Conservation (phyloP, 2,888 invertebrate species). For the Phorcus lineatus region DNA sequence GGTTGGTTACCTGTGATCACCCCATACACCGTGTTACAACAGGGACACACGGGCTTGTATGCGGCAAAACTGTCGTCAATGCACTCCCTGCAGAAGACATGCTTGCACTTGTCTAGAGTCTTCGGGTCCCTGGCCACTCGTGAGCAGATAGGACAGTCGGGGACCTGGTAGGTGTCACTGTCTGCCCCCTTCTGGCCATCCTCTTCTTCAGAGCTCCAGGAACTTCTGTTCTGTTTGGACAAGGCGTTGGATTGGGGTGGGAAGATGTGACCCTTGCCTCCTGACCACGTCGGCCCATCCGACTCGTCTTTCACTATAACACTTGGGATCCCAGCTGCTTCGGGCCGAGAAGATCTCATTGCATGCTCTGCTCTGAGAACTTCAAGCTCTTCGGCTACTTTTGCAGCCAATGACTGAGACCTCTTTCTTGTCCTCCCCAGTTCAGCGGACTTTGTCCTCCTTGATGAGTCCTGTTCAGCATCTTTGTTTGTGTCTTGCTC, state of each 20-base stretch:
- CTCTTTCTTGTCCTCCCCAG: constrained; percentile 21
- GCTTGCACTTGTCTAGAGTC: constrained; percentile 54
- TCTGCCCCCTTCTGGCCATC: background rate
- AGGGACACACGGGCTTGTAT: constrained; percentile 63
- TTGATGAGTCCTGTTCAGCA: background rate
- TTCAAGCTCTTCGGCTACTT: background rate
- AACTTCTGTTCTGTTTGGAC: constrained; percentile 6
- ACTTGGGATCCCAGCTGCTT: no score
- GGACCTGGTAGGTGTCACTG: background rate
- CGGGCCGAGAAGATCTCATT: background rate
- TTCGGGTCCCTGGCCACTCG: constrained; percentile 39
- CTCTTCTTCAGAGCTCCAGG: background rate
- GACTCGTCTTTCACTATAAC: background rate
- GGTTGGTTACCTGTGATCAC: constrained; percentile 65
- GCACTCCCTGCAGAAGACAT: constrained; percentile 62
- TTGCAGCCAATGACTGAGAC: constrained; percentile 2
- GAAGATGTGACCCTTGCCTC: background rate
- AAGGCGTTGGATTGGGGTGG: background rate
- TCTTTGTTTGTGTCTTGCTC: background rate
- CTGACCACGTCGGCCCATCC: background rate
- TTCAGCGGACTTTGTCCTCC: constrained; percentile 6
- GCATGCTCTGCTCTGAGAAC: background rate
- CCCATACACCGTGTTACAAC: constrained; percentile 62
- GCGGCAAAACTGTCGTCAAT: constrained; percentile 53
- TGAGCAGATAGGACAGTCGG: constrained; percentile 59